Evolutionary conservation across 2,888 invertebrate genomes (phyloP), one percentile per base, ranked within the genome.

Genomic region (Cataglyphis livida): DNA sequence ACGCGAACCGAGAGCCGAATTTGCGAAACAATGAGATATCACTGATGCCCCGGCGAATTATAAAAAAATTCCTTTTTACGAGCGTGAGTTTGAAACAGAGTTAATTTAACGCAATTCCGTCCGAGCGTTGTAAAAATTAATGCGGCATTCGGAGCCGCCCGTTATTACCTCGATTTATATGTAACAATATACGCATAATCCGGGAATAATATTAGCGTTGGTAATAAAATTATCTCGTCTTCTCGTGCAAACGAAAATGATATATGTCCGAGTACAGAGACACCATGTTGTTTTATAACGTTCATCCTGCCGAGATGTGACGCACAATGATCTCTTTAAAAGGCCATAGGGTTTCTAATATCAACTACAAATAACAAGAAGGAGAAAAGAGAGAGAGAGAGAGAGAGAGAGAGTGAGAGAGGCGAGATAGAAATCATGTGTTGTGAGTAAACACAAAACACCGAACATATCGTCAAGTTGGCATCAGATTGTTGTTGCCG

Each of bases 321-420:
- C 84, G 61, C 82, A 68, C 85, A 86, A 89, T 90, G 84, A 90
- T 86, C 88, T 51, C n/a, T 90, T 86, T 85, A 64, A 65, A 64
- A 81, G n/a, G 82, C 65, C 84, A 68, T 83, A 85, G 78, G 88
- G 89, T 88, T 90, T 90, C 90, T 85, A 86, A 84, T 79, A 85
- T 90, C 85, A 83, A 57, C 66, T 41, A 32, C 65, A 79, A 54
- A 65, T 54, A 78, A 4, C 18, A 18, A 48, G 7, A 48, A 51
- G n/a, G 7, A 2, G 1, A 18, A 48, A 18, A 18, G 6, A 18
- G 1, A 48, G 6, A 0, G 48, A 0, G 18, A 48, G 18, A 6
- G 3, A 6, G 6, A 54, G 41, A 3, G 15, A 44, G 12, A 12
- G 41, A 41, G 41, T 4, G 15, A 4, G 59, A 83, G 76, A 78